Evolutionary conservation across 2,888 invertebrate species (phyloP).

Genomic region (Pristionchus japonicus): DNA sequence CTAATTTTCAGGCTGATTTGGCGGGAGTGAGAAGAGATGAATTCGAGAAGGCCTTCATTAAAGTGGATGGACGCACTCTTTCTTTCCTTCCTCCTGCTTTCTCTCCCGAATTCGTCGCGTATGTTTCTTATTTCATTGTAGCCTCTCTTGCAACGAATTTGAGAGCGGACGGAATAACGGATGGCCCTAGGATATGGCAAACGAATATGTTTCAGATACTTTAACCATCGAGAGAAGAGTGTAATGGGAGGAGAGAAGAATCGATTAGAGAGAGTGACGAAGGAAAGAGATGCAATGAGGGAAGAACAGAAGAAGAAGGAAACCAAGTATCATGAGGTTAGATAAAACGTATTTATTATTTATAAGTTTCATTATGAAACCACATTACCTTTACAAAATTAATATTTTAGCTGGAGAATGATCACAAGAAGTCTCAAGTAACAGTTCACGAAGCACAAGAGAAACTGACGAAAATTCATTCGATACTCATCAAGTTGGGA

Average conservation of each 20-base stretch:
- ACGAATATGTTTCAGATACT: constrained; percentile 63
- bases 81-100: constrained; percentile 50
- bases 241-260: constrained; percentile 59
- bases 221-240: constrained; percentile 59
- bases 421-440: neutral
- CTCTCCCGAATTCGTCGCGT: constrained; percentile 58
- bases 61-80: constrained; percentile 47
- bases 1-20: constrained; percentile 49
- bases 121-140: neutral
- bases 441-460: neutral
- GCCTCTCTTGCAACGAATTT: too few species aligned
- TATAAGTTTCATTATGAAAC: neutral
- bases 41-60: constrained; percentile 53
- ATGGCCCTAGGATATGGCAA: too few species aligned
- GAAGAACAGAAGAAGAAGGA: constrained; percentile 43
- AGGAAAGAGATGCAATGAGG: constrained; percentile 48
- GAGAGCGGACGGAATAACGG: too few species aligned
- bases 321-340: constrained; percentile 46
- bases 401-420: constrained; percentile 25
- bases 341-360: neutral
- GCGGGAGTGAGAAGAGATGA: constrained; percentile 48
- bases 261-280: constrained; percentile 50
- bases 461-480: constrained; percentile 15
- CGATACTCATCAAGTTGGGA: constrained; percentile 34
- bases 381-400: neutral